Evolutionary conservation across 2,113 vertebrate genomes (phyloP).

Genomic region (Gadus chalcogrammus): DNA sequence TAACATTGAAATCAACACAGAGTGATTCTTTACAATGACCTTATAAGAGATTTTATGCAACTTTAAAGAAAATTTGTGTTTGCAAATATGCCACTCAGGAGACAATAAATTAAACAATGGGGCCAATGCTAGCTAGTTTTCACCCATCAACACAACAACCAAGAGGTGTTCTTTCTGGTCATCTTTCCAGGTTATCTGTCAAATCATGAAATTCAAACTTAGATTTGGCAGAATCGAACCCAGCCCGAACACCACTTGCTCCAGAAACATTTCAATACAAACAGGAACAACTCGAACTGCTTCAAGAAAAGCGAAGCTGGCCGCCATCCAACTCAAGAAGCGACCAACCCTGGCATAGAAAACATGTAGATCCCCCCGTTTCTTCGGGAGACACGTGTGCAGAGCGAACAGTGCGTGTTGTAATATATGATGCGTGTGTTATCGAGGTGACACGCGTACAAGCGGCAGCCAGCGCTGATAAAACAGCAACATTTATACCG

Average conservation of each 20-base stretch:
- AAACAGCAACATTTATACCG: constrained; percentile 22
- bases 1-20: no score
- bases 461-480: constrained; percentile 25
- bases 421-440: constrained; percentile 13
- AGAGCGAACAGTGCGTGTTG: neutral
- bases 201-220: neutral
- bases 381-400: neutral
- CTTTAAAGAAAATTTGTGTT: no score
- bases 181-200: no score
- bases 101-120: no score
- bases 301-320: neutral
- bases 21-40: no score
- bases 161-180: no score
- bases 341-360: neutral
- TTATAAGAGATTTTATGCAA: no score
- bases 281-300: neutral
- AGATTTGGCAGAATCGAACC: neutral
- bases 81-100: no score
- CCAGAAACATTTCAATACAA: neutral
- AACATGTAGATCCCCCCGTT: neutral
- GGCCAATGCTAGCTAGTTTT: no score
- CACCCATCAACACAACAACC: no score
- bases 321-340: neutral
- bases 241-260: neutral
- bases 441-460: constrained; percentile 18